phyloP scores from a whole-genome alignment of 1,140 invertebrate genomes.

The Solenopsis invicta region DNA sequence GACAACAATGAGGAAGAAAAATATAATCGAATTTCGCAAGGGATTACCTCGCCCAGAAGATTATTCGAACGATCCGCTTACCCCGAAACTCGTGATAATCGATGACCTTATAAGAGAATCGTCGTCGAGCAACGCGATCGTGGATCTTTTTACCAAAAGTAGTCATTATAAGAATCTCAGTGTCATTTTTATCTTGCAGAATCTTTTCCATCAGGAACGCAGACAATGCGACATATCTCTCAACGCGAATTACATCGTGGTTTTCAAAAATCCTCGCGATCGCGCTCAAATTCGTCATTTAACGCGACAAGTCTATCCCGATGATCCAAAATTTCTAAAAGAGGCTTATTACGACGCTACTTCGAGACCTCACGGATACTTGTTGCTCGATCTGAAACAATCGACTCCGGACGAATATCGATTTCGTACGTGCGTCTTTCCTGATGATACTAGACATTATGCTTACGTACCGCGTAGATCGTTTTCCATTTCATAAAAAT shows the following conservation, averaged over 20 bases:
- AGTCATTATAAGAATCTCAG: slow-evolving; percentile 4
- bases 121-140: not conserved
- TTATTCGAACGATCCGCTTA: not conserved
- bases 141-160: slow-evolving; percentile 4
- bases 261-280: slow-evolving; percentile 26
- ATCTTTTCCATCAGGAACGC: not conserved
- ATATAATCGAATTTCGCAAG: too few species aligned
- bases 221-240: not conserved
- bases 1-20: too few species aligned
- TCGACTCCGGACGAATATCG: slow-evolving; percentile 1
- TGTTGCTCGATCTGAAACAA: not conserved
- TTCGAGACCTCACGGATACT: not conserved
- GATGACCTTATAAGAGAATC: slow-evolving; percentile 23
- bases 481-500: not conserved
- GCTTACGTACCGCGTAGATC: not conserved
- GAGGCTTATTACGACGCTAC: not conserved
- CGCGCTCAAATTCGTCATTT: not conserved
- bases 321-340: slow-evolving; percentile 1
- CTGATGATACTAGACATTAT: not conserved
- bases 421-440: not conserved
- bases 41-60: not conserved
- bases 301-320: not conserved
- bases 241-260: not conserved
- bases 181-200: not conserved
- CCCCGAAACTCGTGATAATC: slow-evolving; percentile 6